phyloP scores from a whole-genome alignment of 2,113 vertebrate species.

The Chaenogobius annularis region DNA sequence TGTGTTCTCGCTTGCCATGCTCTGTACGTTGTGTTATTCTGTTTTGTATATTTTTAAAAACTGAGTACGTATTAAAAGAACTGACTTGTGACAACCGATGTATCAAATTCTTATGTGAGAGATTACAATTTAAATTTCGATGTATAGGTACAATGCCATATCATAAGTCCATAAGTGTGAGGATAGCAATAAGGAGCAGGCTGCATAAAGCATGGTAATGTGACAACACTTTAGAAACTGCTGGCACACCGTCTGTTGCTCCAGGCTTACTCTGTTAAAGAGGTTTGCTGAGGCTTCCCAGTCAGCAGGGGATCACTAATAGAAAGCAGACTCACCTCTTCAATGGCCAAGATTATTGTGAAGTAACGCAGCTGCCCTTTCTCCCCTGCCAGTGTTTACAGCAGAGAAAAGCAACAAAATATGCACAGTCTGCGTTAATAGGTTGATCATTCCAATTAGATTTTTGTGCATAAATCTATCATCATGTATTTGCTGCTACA shows the following conservation, averaged over 20 bases:
- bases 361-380: conserved; percentile 65
- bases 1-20: no score
- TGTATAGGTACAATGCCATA: neutral
- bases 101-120: neutral
- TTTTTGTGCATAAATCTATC: no score
- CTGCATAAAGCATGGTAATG: conserved; percentile 23
- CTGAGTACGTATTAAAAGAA: no score
- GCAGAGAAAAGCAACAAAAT: conserved; percentile 38
- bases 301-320: conserved; percentile 69
- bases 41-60: no score
- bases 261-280: conserved; percentile 47
- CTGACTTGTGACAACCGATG: neutral
- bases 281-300: conserved; percentile 41
- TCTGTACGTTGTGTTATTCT: no score
- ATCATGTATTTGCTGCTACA: no score
- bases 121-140: neutral
- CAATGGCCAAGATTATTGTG: conserved; percentile 68
- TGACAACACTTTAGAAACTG: conserved; percentile 43
- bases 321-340: conserved; percentile 73
- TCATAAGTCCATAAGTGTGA: neutral
- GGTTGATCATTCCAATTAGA: neutral
- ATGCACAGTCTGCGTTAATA: conserved; percentile 15
- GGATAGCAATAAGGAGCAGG: neutral
- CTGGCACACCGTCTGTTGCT: conserved; percentile 31
- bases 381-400: conserved; percentile 48